Evolutionary conservation across 1,140 invertebrate genomes (phyloP).

Genomic region (Polypedilum vanderplanki): DNA sequence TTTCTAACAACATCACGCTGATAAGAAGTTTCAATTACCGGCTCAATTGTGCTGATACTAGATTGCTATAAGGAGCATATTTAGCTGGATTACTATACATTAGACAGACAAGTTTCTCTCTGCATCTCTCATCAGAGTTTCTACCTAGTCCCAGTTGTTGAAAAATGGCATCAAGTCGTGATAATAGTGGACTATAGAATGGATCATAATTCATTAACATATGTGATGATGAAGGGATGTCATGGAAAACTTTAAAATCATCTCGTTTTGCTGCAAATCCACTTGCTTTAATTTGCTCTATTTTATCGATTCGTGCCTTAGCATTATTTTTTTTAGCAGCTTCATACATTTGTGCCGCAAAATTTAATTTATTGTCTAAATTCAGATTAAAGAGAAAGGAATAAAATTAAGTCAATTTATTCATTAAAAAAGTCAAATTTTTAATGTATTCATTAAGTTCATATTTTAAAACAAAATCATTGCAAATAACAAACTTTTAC

Average conservation of each 20-base stretch:
- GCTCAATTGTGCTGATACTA: constrained; percentile 78
- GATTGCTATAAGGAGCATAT: constrained; percentile 76
- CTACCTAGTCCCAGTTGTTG: constrained; percentile 57
- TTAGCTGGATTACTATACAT: constrained; percentile 81
- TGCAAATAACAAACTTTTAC: constrained; percentile 28
- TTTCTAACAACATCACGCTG: not conserved
- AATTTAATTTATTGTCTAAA: constrained; percentile 39
- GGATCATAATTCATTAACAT: constrained; percentile 78
- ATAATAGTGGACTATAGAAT: constrained; percentile 75
- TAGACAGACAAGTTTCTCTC: constrained; percentile 73
- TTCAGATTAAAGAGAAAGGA: not conserved
- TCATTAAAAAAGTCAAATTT: not conserved
- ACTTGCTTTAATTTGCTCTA: constrained; percentile 17
- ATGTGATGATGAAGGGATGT: constrained; percentile 72
- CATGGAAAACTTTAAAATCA: constrained; percentile 65
- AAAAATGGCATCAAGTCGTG: constrained; percentile 72
- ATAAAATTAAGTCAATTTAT: not conserved
- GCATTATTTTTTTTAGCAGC: constrained; percentile 36
- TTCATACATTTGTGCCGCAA: constrained; percentile 38
- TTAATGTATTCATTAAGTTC: not conserved
- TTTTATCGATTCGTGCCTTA: constrained; percentile 33
- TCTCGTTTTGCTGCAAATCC: constrained; percentile 37
- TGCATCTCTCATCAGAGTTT: constrained; percentile 54
- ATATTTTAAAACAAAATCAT: constrained; percentile 28
- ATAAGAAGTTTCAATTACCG: constrained; percentile 49